These are phyloP conservation scores for Troglohyphantes excavatus DNA, from an alignment of 2,888 invertebrate species.

Conservation along the genomic window DNA sequence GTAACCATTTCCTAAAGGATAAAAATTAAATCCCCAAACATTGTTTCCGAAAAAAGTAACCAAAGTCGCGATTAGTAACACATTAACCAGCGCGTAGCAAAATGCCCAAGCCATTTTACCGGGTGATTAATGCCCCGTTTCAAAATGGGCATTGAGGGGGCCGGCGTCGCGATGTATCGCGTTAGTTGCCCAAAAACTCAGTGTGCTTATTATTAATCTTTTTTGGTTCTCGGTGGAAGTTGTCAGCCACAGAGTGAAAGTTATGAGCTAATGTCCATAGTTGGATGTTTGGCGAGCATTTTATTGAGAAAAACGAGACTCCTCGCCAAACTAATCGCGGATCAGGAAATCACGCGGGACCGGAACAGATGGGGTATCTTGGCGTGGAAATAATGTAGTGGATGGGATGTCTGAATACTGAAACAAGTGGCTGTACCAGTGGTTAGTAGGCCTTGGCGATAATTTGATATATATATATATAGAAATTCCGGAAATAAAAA, in stretches of 20 bases:
- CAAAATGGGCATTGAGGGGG: neutral
- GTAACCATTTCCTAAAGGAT: no score
- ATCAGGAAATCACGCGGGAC: neutral
- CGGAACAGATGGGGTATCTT: neutral
- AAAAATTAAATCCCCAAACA: no score
- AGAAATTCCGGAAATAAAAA: no score
- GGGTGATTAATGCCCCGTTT: neutral
- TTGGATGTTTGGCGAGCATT: conserved; percentile 2
- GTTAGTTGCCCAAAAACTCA: neutral
- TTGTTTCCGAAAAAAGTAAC: neutral
- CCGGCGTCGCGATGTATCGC: neutral
- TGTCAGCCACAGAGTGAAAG: conserved; percentile 13
- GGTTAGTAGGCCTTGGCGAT: no score
- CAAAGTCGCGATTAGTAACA: neutral
- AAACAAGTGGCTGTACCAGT: no score
- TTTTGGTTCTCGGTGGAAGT: conserved; percentile 10
- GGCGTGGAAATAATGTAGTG: neutral
- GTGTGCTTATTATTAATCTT: conserved; percentile 10
- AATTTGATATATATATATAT: no score
- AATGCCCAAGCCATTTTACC: neutral
- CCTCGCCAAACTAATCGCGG: neutral
- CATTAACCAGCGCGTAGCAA: neutral
- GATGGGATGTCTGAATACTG: neutral
- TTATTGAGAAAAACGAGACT: conserved; percentile 20
- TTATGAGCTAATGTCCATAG: conserved; percentile 30